Base-by-base conservation (phyloP, 1,140 invertebrate genomes). In the Tenebrio molitor region DNA sequence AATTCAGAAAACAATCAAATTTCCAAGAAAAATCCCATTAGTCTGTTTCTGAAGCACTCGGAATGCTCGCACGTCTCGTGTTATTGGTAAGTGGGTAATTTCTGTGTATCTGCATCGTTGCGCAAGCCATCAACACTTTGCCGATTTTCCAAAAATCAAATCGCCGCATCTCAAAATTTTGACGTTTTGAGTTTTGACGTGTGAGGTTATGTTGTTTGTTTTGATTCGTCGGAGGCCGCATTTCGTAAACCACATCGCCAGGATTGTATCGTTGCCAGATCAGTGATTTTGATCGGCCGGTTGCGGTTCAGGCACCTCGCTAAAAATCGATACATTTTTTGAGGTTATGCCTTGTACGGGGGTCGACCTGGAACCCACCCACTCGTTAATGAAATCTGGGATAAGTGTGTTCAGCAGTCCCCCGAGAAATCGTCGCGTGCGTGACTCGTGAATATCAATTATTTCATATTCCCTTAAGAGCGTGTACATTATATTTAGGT, bases 41-140 rank as follows among this genome's bases (percentile, higher is more conserved):
- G 80, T 68, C 74, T 83, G 68, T 89, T 90, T 84, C 85, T 87
- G 17, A 90, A 89, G 85, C 86, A 86, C 80, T 81, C 85, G 58
- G 89, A 90, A 72, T 90, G 89, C 83, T 90, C 89, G 75, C 89
- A 90, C 83, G 89, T 90, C 62, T 90, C 89, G 74, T 90, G 89
- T 83, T 90, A 90, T 83, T 90, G 89, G 89, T 88, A 83, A 87
- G 87, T 84, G 77, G 64, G 76, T 62, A 1, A 44, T 15, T 53
- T 53, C 7, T 10, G 16, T 6, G 1, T n/a, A 12, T 39, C 12
- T 7, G 6, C 36, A 3, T 12, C n/a, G n/a, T 12, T n/a, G 4
- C 12, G 36, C 4, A 7, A 39, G 36, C 3, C 25, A 29, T 29
- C 3, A 29, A 23, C 16, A 21, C n/a, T n/a, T n/a, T n/a, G n/a